phyloP scores from a whole-genome alignment of 2,113 vertebrate genomes.

The Saccopteryx bilineata region DNA sequence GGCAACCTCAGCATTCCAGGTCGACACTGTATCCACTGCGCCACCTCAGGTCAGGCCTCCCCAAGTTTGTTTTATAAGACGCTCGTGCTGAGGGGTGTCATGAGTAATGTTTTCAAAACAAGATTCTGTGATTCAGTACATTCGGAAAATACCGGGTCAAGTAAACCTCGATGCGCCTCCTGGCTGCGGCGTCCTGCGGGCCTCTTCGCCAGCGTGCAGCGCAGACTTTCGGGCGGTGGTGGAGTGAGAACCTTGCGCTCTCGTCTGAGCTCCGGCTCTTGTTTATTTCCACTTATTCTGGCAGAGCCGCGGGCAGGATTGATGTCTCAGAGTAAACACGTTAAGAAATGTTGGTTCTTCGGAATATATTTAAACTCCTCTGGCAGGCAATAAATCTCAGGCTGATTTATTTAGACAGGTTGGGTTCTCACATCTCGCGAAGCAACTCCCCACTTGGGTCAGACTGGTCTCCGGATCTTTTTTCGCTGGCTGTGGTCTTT shows the following conservation, averaged over 20 bases:
- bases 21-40: too few relatives aligned
- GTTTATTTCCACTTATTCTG: slow-evolving; percentile 71
- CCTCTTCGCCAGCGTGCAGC: neutral
- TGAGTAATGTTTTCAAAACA: slow-evolving; percentile 70
- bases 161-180: neutral
- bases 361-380: slow-evolving; percentile 71
- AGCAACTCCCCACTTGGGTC: neutral
- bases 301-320: slow-evolving; percentile 60
- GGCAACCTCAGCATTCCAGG: too few relatives aligned
- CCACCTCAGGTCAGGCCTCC: neutral
- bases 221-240: slow-evolving; percentile 6
- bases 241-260: neutral
- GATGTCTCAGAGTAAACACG: slow-evolving; percentile 69
- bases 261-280: slow-evolving; percentile 1
- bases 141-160: slow-evolving; percentile 31
- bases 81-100: slow-evolving; percentile 4
- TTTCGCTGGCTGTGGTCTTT: slow-evolving; percentile 3
- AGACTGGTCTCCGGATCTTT: neutral
- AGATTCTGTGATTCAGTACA: slow-evolving; percentile 1
- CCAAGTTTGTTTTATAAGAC: slow-evolving; percentile 61
- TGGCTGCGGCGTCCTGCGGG: neutral
- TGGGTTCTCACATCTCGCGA: slow-evolving; percentile 39
- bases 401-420: slow-evolving; percentile 67
- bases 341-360: slow-evolving; percentile 66
- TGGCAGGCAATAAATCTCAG: slow-evolving; percentile 55